phyloP scores from a whole-genome alignment of 2,113 vertebrate species.

The Trematomus loennbergii region DNA sequence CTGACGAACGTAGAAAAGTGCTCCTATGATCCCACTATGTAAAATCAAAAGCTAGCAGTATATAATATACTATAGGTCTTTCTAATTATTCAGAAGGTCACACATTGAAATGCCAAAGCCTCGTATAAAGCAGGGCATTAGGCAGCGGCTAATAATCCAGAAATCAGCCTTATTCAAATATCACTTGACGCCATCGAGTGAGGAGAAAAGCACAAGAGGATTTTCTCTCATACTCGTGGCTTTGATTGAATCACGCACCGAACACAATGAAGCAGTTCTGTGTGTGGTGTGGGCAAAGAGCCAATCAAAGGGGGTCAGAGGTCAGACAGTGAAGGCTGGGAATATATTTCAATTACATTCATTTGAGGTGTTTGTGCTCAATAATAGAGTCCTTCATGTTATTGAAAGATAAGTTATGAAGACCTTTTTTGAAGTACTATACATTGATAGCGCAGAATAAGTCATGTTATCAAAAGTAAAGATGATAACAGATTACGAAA shows the following conservation, averaged over 20 bases:
- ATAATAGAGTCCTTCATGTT: too few relatives aligned
- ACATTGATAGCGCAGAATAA: too few relatives aligned
- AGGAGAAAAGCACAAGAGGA: constrained; percentile 51
- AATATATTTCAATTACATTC: neutral
- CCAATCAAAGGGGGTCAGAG: neutral
- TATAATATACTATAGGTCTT: neutral
- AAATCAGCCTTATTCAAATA: constrained; percentile 37
- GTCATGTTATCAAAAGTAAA: too few relatives aligned
- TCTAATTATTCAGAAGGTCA: neutral
- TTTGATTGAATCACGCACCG: constrained; percentile 36
- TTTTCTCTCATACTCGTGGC: constrained; percentile 48
- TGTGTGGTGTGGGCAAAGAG: neutral
- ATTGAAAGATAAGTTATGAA: too few relatives aligned
- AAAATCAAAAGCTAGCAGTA: neutral
- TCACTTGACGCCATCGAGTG: constrained; percentile 41
- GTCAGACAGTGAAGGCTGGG: neutral
- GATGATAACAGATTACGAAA: too few relatives aligned
- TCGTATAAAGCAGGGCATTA: constrained; percentile 15
- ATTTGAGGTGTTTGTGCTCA: neutral
- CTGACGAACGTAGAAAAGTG: too few relatives aligned
- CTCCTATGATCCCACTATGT: neutral
- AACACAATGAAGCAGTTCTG: constrained; percentile 11
- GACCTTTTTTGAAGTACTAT: too few relatives aligned
- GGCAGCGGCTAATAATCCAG: constrained; percentile 10
- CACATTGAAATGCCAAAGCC: constrained; percentile 23